phyloP scores from a whole-genome alignment of 2,797 vertebrate species.

The Odontamblyopus rebecca region DNA sequence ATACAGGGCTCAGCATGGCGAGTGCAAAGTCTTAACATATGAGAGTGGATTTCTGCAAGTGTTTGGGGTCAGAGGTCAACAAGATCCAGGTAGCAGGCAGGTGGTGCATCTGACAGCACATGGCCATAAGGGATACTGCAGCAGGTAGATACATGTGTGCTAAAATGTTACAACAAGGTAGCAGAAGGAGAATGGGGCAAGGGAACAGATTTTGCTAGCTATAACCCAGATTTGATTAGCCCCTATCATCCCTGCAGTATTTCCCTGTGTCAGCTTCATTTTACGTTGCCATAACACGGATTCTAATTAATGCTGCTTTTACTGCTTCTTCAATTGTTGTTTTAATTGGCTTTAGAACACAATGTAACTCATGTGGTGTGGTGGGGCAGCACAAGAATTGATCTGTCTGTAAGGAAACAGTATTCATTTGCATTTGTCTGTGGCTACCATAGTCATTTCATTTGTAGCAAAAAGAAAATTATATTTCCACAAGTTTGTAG shows the following conservation, averaged over 20 bases:
- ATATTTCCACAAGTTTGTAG: too few species aligned
- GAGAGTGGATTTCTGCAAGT: slow-evolving; percentile 8
- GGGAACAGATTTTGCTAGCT: slow-evolving; percentile 21
- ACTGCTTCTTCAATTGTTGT: slow-evolving; percentile 40
- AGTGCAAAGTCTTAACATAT: background rate
- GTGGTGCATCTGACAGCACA: background rate
- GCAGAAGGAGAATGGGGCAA: slow-evolving; percentile 1
- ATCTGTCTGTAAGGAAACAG: slow-evolving; percentile 22
- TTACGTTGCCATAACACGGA: slow-evolving; percentile 35
- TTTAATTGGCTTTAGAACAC: slow-evolving; percentile 31
- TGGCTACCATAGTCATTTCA: background rate
- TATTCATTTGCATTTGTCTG: background rate
- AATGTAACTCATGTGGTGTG: slow-evolving; percentile 26
- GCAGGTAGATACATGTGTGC: slow-evolving; percentile 1
- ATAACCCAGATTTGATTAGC: slow-evolving; percentile 32
- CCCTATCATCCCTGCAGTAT: slow-evolving; percentile 24
- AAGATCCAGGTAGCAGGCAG: background rate
- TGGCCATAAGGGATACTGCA: background rate
- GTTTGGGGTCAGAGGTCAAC: slow-evolving; percentile 6
- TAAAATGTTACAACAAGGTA: background rate
- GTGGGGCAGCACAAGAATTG: slow-evolving; percentile 29
- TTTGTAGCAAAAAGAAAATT: background rate
- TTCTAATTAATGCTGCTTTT: slow-evolving; percentile 49
- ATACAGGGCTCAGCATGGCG: background rate
- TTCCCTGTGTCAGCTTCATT: slow-evolving; percentile 14